phyloP scores from a whole-genome alignment of 2,797 vertebrate species.

The Coracias cyanogaster region DNA sequence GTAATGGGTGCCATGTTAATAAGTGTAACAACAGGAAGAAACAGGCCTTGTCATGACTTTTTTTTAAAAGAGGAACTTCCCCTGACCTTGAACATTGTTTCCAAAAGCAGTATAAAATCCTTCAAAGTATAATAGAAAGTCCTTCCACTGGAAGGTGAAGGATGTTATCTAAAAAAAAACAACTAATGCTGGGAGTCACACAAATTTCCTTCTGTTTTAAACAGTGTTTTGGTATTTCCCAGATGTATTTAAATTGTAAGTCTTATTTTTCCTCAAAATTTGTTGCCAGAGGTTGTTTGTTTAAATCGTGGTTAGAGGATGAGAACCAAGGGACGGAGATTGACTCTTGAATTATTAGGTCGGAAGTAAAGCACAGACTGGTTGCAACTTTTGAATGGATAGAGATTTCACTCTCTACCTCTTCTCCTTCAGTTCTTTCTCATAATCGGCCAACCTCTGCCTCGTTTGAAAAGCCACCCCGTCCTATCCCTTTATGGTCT shows the following conservation, averaged over 20 bases:
- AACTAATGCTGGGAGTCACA: background rate
- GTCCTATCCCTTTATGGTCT: background rate
- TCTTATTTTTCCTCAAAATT: slow-evolving; percentile 4
- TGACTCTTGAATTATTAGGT: background rate
- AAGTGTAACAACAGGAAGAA: background rate
- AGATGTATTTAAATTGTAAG: background rate
- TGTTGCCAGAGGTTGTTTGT: slow-evolving; percentile 9
- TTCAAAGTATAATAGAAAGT: background rate
- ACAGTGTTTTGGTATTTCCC: background rate
- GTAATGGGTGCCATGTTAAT: slow-evolving; percentile 9
- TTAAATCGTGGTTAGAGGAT: background rate
- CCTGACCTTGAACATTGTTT: background rate
- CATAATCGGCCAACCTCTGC: background rate
- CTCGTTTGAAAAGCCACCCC: background rate
- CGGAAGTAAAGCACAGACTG: background rate
- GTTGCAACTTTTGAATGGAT: background rate
- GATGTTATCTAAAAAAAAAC: background rate
- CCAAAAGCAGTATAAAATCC: background rate
- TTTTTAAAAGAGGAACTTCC: background rate
- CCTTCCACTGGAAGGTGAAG: background rate
- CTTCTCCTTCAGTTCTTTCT: background rate
- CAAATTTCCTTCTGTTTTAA: background rate
- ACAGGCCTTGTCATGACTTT: background rate
- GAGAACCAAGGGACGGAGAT: background rate
- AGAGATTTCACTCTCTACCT: background rate